Evolutionary conservation across 2,888 invertebrate genomes (phyloP), one percentile per base, ranked within the genome.

Genomic region (Nudaria mundana): DNA sequence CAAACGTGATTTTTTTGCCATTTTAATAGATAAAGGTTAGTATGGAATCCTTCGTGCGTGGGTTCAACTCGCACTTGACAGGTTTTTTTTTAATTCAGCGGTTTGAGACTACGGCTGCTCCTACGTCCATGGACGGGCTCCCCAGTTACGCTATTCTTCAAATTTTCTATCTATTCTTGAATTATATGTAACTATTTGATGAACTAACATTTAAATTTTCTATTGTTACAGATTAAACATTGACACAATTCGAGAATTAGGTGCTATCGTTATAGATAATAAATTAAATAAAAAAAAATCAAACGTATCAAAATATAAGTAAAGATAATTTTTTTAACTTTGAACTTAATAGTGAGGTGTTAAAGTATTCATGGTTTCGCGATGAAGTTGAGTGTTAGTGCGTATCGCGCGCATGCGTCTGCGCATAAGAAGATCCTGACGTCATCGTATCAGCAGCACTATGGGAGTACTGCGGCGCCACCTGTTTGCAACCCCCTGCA

Each of bases 351-450:
- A n/a, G 12, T 6, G 23, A 33, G 39, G 39, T 36, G 40, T 5
- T 38, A 50, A 43, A 39, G 42, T 33, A 29, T 33, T 44, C 37
- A 39, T 61, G 15, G 23, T 24, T 20, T 30, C 44, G 14, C 37
- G 28, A 95, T 95, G 95, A 95, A 95, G 92, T 90, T 95, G 75
- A 95, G 95, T 82, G 95, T 95, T 71, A 95, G 95, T 71, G 95
- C 95, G 71, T 95, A 95, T 81, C 92, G 95, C 80, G 95, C 95
- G 74, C 95, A 95, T 86, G 95, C 95, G 79, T 94, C 94, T 57
- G 95, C 95, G 79, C 95, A 95, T 82, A 95, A 95, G 88, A 95
- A 95, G 90, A 95, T 95, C 72, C 90, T 95, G 75, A 93, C 91
- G 68, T 93, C 93, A 63, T 92, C 93, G 70, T 94, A 93, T 70